phyloP scores from a whole-genome alignment of 2,797 vertebrate species.

The Argyrosomus regius region DNA sequence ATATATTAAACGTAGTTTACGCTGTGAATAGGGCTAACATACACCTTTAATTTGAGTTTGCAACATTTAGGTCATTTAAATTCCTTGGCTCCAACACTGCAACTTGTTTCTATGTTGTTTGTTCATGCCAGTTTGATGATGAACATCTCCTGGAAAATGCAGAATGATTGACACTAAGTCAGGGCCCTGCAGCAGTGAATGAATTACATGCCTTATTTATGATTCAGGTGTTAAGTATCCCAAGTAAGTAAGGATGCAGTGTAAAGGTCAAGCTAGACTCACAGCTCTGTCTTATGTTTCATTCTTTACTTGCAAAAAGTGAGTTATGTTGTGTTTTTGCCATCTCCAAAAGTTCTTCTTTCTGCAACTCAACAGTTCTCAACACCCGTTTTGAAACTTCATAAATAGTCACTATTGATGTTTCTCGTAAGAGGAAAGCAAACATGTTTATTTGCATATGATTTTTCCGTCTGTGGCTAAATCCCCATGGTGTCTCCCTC shows the following conservation, averaged over 20 bases:
- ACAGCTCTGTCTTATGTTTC: conserved; percentile 15
- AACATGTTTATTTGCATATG: conserved; percentile 63
- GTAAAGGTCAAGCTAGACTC: conserved; percentile 25
- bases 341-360: conserved; percentile 14
- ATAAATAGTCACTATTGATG: conserved; percentile 10
- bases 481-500: conserved; percentile 63
- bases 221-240: conserved; percentile 37
- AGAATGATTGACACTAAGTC: conserved; percentile 45
- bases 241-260: conserved; percentile 1
- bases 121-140: conserved; percentile 3
- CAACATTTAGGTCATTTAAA: background rate
- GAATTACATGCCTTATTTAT: conserved; percentile 40
- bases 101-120: background rate
- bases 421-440: conserved; percentile 23
- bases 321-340: conserved; percentile 10
- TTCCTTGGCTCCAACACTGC: background rate
- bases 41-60: too few relatives aligned
- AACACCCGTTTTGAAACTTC: conserved; percentile 16
- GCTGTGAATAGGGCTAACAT: too few relatives aligned
- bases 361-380: conserved; percentile 3
- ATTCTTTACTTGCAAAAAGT: conserved; percentile 10
- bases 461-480: conserved; percentile 60
- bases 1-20: background rate
- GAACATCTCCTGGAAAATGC: conserved; percentile 26
- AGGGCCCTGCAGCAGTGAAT: conserved; percentile 12